Evolutionary conservation across 2,797 vertebrate species (phyloP), one percentile per base, ranked within the genome.

Genomic region (Galagoides demidoff): DNA sequence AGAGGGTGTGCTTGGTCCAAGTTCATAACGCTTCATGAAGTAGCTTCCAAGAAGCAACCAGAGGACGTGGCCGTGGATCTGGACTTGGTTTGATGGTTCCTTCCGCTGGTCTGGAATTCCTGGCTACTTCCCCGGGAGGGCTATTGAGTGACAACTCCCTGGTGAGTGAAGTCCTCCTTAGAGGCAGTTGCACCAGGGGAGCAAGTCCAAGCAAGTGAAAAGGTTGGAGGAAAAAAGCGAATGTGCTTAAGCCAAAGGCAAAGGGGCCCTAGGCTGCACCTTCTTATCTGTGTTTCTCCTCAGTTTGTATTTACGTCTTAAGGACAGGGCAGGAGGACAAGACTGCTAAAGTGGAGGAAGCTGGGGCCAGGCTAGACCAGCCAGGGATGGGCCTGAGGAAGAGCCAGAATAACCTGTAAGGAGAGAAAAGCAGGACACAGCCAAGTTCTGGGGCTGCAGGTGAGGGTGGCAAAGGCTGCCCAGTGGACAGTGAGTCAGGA

Each of bases 311-410:
- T 23, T 27, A 23, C 14, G 2, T 22, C 45, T 64, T 49, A n/a
- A 4, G 31, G 73, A 85, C 37, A 68, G 11, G 31, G 27, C 0
- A 1, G 45, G 37, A 74, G 34, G 82, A 0, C 1, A 0, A 10
- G 11, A 16, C 2, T 0, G 1, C 0, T 1, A 22, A 13, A 0
- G 7, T 7, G 25, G 0, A 0, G 39, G 25, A 61, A 20, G 16
- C 2, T 9, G 0, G 12, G 39, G 37, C 45, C 3, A 4, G 79
- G 59, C 66, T 43, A 61, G 1, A 5, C 37, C 4, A 13, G 49
- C 16, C 70, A 12, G 10, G 63, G 57, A 13, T 1, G 23, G 16
- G 34, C 22, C 57, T 22, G 71, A 4, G 23, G 27, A 17, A 16
- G 31, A 68, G 19, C 22, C 59, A 19, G 66, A 34, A 43, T 49